A percentile compares a stretch with the other conserved stretches of the same genome.
Conservation (phyloP, 2,797 vertebrate genomes). For the Threskiornis aethiopicus region DNA sequence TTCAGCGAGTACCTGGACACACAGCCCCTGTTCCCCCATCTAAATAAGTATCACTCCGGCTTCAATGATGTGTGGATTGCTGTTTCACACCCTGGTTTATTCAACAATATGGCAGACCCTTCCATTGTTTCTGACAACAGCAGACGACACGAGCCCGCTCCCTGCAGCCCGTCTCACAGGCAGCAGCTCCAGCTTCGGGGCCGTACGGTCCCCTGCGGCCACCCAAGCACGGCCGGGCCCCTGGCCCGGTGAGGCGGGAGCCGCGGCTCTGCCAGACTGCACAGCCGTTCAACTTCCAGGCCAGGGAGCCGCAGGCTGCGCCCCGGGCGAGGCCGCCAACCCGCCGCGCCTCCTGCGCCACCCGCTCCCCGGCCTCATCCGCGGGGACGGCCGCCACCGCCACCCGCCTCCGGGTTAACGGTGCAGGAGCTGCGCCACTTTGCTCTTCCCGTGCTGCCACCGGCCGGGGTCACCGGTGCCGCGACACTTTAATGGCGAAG, state of each 20-base stretch:
- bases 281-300: not conserved
- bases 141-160: too few species aligned
- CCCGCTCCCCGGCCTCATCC: fast-evolving
- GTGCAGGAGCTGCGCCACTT: fast-evolving
- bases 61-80: not conserved
- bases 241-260: too few species aligned
- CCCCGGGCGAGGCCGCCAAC: not conserved
- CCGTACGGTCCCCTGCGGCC: fast-evolving
- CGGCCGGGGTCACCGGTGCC: not conserved
- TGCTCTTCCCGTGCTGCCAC: not conserved
- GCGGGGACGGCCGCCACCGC: fast-evolving
- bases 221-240: fast-evolving
- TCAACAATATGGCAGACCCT: not conserved
- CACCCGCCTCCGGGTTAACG: not conserved
- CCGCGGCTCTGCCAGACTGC: too few species aligned
- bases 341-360: fast-evolving
- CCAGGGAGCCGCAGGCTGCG: not conserved
- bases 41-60: not conserved
- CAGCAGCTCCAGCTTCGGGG: not conserved
- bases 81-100: not conserved
- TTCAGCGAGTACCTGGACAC: not conserved
- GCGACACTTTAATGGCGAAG: fast-evolving
- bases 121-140: not conserved
- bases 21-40: too few species aligned
- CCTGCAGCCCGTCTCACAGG: too few species aligned